A percentile compares a stretch with the other conserved stretches of the same genome.
Evolutionary conservation across 2,888 invertebrate species (phyloP).

Genomic region (Drosophila subquinaria): DNA sequence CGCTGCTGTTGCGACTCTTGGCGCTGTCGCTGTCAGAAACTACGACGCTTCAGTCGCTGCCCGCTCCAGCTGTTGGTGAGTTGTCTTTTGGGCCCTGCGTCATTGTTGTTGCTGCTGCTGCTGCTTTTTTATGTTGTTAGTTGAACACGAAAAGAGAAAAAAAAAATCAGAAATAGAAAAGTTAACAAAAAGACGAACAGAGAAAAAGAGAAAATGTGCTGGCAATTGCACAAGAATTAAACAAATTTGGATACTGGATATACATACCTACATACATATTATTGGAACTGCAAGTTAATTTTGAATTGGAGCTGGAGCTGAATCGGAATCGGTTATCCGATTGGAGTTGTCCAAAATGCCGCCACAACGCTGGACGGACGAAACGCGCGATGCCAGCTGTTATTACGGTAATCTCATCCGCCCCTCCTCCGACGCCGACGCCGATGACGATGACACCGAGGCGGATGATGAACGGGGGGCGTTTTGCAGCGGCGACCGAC

Average conservation of each 20-base stretch:
- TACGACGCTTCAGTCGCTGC: slow-evolving; percentile 61
- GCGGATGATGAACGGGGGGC: slow-evolving; percentile 69
- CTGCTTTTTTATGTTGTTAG: slow-evolving; percentile 24
- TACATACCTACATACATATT: too few species aligned
- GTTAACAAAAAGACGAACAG: slow-evolving; percentile 2
- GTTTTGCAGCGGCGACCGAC: slow-evolving; percentile 62
- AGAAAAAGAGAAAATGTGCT: slow-evolving; percentile 71
- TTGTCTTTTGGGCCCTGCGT: slow-evolving; percentile 46
- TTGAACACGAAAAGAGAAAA: slow-evolving; percentile 17
- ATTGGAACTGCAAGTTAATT: neutral
- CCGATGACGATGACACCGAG: slow-evolving; percentile 69
- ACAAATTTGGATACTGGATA: neutral
- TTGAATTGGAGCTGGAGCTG: neutral
- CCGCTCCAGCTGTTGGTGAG: slow-evolving; percentile 72
- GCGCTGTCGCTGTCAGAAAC: slow-evolving; percentile 8
- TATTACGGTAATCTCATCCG: slow-evolving; percentile 60
- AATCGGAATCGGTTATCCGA: too few species aligned
- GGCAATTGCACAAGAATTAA: slow-evolving; percentile 54
- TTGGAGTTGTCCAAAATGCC: slow-evolving; percentile 48
- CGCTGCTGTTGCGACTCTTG: slow-evolving; percentile 31
- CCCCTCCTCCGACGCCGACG: slow-evolving; percentile 53
- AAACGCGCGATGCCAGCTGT: slow-evolving; percentile 69
- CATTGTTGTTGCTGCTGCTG: slow-evolving; percentile 12
- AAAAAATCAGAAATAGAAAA: slow-evolving; percentile 10
- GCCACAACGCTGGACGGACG: slow-evolving; percentile 70